A percentile compares a stretch with the other conserved stretches of the same genome.
These are phyloP conservation scores for Drosophila oshimai DNA, from an alignment of 1,140 invertebrate genomes.

Conservation along the genomic window DNA sequence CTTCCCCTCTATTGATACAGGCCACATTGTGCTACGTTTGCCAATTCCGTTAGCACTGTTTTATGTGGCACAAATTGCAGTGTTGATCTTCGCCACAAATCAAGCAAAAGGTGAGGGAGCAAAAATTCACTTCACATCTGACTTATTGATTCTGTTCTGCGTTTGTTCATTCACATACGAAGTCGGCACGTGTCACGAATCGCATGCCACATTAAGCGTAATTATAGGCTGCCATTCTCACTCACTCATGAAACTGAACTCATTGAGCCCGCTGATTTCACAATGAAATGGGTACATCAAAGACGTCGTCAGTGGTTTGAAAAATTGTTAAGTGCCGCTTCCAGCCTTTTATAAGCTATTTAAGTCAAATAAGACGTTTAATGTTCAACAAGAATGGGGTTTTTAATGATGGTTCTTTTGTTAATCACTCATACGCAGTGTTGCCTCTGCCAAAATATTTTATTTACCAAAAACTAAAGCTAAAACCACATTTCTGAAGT, in stretches of 20 bases:
- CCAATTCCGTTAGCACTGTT: constrained; percentile 23
- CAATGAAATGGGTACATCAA: background rate
- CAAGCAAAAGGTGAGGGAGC: constrained; percentile 12
- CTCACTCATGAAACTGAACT: constrained; percentile 22
- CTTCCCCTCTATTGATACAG: constrained; percentile 3
- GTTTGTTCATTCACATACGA: background rate
- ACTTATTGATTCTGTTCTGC: constrained; percentile 7
- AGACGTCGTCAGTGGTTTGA: background rate
- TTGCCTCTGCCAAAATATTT: background rate
- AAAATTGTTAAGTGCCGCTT: constrained; percentile 8
- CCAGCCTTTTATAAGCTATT: background rate
- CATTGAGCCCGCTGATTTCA: constrained; percentile 8
- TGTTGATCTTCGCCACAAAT: background rate
- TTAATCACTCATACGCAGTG: background rate
- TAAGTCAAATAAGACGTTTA: background rate
- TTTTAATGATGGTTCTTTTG: background rate
- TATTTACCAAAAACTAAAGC: background rate
- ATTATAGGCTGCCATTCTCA: constrained; percentile 10
- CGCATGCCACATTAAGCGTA: constrained; percentile 20
- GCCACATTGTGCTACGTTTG: background rate
- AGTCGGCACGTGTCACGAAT: constrained; percentile 12
- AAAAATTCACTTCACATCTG: background rate
- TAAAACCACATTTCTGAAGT: no score
- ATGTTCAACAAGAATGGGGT: background rate
- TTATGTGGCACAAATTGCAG: background rate